Evolutionary conservation across 2,888 invertebrate genomes (phyloP), one percentile per base, ranked within the genome.

Genomic region (Trilocha varians): DNA sequence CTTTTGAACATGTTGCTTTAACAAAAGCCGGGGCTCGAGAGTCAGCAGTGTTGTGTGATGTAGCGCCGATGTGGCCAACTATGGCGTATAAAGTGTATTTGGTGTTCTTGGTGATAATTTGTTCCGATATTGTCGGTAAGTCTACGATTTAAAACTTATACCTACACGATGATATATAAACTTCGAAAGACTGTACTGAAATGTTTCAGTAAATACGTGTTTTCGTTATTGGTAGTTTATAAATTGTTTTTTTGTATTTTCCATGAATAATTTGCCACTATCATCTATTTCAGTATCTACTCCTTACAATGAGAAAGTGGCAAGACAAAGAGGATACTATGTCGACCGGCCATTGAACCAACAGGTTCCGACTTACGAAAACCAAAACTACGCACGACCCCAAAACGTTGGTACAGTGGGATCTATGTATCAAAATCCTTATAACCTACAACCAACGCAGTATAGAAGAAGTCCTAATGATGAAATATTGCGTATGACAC

Each of bases 121-220:
- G 46, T 44, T 59, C 55, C 40, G 48, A 56, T 42, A 41, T 61
- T 46, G 68, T 58, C 36, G 70, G 73, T 73, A 49, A 69, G 71
- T 58, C 32, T 17, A 18, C 5, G 16, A 39, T 36, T 36, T 38
- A 17, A 34, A n/a, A n/a, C n/a, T n/a, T n/a, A n/a, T n/a, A n/a
- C n/a, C n/a, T n/a, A n/a, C n/a, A n/a, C n/a, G n/a, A n/a, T n/a
- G n/a, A n/a, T n/a, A n/a, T n/a, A n/a, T n/a, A n/a, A n/a, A n/a
- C n/a, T n/a, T n/a, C n/a, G n/a, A n/a, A n/a, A n/a, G n/a, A n/a
- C n/a, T n/a, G n/a, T n/a, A n/a, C n/a, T n/a, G n/a, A n/a, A n/a
- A n/a, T n/a, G n/a, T n/a, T n/a, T n/a, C n/a, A n/a, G n/a, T n/a
- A n/a, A n/a, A n/a, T n/a, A n/a, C n/a, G n/a, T n/a, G n/a, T n/a